Evolutionary conservation across 2,797 vertebrate genomes (phyloP), one percentile per base, ranked within the genome.

Genomic region (Malurus splendens): DNA sequence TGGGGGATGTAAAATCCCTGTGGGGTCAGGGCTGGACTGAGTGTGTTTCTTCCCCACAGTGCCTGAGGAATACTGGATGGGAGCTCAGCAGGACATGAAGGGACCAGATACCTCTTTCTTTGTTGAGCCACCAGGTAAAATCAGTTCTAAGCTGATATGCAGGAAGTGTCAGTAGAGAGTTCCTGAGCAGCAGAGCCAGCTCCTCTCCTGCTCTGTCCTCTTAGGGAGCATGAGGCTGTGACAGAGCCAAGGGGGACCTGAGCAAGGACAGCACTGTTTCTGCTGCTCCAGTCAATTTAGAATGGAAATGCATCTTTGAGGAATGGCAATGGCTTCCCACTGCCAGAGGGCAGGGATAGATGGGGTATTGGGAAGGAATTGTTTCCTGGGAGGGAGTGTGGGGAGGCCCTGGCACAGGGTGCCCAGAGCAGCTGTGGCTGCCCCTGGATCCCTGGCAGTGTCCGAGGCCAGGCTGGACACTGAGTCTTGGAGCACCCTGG

Each of bases 81-180:
- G 93, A 86, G 42, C 86, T 79, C 94, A 81, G 80, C 86, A 70
- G 10, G 86, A 91, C 10, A 16, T 6, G 41, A 64, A 48, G 75
- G 91, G 52, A 65, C 84, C 88, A 27, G 92, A 89, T n/a, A 51
- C 92, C 66, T 82, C 87, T 27, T 86, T 86, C 87, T 94, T 95
- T 70, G 90, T 48, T 24, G 89, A 93, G 82, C 66, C 91, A 27
- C 68, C 94, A 95, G 93, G 93, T 96, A 93, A 82, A 41, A 32
- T 1, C 4, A 11, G 12, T 25, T 60, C 9, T 9, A 9, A 5
- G 6, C 23, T 52, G 15, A 30, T 12, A 11, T 66, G 30, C 8
- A 41, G 82, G 54, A 39, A 3, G 20, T 7, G 19, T 32, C 36
- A 25, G 0, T 6, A 6, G 50, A 8, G 62, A 10, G 54, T 16